Conservation (phyloP, 2,888 invertebrate species). For the Pilophorus perplexus region DNA sequence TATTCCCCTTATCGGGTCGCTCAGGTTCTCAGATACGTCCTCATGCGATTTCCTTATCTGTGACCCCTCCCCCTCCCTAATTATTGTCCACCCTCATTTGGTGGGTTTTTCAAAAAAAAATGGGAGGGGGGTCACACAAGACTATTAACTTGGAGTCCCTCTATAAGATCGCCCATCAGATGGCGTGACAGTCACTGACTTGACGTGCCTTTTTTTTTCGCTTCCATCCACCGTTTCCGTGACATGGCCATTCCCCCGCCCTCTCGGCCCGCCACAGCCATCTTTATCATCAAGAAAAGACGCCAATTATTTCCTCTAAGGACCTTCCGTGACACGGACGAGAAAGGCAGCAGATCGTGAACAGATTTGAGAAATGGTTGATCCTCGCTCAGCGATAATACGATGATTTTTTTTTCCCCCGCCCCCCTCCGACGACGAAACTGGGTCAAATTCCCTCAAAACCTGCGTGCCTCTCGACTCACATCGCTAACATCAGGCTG, state of each 20-base stretch:
- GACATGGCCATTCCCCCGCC: slow-evolving; percentile 20
- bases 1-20: slow-evolving; percentile 26
- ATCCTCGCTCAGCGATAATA: slow-evolving; percentile 28
- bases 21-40: slow-evolving; percentile 19
- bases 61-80: slow-evolving; percentile 9
- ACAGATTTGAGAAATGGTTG: slow-evolving; percentile 39
- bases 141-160: slow-evolving; percentile 16
- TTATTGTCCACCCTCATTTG: background rate
- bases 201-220: slow-evolving; percentile 4
- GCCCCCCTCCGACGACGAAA: background rate
- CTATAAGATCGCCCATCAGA: slow-evolving; percentile 9
- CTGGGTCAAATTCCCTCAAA: slow-evolving; percentile 13
- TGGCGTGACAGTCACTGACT: slow-evolving; percentile 28
- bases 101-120: background rate
- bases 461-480: background rate
- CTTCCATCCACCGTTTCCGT: background rate
- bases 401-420: background rate
- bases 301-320: slow-evolving; percentile 40
- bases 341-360: slow-evolving; percentile 36
- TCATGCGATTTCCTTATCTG: slow-evolving; percentile 31
- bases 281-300: slow-evolving; percentile 40
- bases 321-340: slow-evolving; percentile 41
- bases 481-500: too few species aligned
- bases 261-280: background rate
- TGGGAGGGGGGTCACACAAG: slow-evolving; percentile 25